Conservation (phyloP, 2,113 vertebrate genomes). For the Oreochromis spilurus region DNA sequence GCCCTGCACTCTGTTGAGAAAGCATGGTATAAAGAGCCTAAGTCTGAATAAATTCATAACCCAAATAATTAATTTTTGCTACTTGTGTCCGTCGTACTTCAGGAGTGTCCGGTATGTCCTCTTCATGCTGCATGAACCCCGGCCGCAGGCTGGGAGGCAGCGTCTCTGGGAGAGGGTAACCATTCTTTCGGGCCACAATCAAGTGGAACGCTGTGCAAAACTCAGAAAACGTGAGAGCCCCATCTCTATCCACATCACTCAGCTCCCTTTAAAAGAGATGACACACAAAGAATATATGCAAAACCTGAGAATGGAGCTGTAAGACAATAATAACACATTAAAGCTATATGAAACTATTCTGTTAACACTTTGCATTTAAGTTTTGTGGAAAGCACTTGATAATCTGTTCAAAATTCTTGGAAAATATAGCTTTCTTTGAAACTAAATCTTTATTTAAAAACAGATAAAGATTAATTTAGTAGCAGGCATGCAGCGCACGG, state of each 20-base stretch:
- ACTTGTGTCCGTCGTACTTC: constrained; percentile 9
- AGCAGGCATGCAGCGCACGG: neutral
- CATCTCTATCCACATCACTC: constrained; percentile 90
- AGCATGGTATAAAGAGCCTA: neutral
- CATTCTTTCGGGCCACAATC: constrained; percentile 93
- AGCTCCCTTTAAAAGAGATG: constrained; percentile 79
- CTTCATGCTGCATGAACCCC: constrained; percentile 67
- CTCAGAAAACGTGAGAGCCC: constrained; percentile 84
- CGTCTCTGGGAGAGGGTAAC: constrained; percentile 84
- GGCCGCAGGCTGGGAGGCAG: constrained; percentile 79
- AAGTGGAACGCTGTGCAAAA: constrained; percentile 95
- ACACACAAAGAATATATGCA: neutral
- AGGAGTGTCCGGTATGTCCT: constrained; percentile 41
- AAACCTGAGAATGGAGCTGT: neutral
- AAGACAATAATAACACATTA: neutral
- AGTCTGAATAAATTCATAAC: neutral
- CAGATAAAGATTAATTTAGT: neutral
- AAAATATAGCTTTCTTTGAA: neutral
- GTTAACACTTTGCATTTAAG: neutral
- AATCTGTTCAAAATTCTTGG: neutral
- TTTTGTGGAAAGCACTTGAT: neutral
- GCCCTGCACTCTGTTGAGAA: constrained; percentile 51
- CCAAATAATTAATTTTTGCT: neutral
- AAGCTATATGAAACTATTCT: neutral
- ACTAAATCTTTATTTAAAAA: neutral